Evolutionary conservation across 2,113 vertebrate genomes (phyloP).

Genomic region (Nannobrachium achirus): DNA sequence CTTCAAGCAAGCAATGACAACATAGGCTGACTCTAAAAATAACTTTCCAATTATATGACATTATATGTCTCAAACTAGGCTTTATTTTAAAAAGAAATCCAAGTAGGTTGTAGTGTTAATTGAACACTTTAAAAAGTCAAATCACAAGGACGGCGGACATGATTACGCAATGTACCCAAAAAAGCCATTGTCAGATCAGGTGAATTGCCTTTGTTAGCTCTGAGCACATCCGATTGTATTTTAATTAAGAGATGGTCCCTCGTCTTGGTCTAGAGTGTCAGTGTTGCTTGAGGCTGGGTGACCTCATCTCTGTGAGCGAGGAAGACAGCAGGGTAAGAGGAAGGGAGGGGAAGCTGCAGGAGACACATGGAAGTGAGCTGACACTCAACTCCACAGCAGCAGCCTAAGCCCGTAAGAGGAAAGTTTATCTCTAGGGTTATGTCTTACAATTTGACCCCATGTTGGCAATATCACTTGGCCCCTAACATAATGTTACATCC

Average conservation of each 20-base stretch:
- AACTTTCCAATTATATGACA: neutral
- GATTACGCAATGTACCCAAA: slow-evolving; percentile 54
- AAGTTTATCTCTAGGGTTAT: slow-evolving; percentile 34
- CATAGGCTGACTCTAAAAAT: slow-evolving; percentile 11
- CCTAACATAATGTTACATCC: slow-evolving; percentile 35
- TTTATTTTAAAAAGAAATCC: slow-evolving; percentile 12
- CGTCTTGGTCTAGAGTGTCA: slow-evolving; percentile 75
- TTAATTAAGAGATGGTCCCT: slow-evolving; percentile 82
- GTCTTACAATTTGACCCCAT: slow-evolving; percentile 14
- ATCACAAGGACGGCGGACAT: slow-evolving; percentile 34
- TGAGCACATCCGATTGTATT: slow-evolving; percentile 70
- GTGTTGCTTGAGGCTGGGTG: slow-evolving; percentile 70
- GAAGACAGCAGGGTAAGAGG: slow-evolving; percentile 13
- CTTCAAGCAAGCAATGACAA: slow-evolving; percentile 7
- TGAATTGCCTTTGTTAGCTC: slow-evolving; percentile 51
- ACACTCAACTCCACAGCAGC: slow-evolving; percentile 16
- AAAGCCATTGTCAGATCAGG: slow-evolving; percentile 59
- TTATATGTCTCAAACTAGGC: slow-evolving; percentile 13
- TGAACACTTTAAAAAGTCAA: slow-evolving; percentile 38
- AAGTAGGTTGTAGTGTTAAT: slow-evolving; percentile 22
- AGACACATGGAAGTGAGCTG: neutral
- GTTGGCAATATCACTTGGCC: slow-evolving; percentile 35
- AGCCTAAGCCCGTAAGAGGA: slow-evolving; percentile 39
- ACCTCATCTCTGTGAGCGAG: slow-evolving; percentile 66
- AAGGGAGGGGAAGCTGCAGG: slow-evolving; percentile 12